These are phyloP conservation scores for Brenthis ino DNA, from an alignment of 2,888 invertebrate species.

Conservation along the genomic window DNA sequence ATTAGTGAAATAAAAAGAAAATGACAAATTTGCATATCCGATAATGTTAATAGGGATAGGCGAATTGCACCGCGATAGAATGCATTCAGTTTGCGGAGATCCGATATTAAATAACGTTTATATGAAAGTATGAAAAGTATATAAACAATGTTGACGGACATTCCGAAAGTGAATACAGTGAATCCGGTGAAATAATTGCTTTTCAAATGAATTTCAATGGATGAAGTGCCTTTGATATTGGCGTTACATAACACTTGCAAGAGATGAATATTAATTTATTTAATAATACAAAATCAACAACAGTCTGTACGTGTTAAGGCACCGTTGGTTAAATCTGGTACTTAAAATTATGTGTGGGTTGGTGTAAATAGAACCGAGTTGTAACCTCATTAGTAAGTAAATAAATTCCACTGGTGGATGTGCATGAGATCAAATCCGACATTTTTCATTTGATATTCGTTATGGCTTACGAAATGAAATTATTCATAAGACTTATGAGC, in stretches of 20 bases:
- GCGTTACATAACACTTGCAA: conserved; percentile 6
- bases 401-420: conserved; percentile 75
- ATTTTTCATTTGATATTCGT: conserved; percentile 47
- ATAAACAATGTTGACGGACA: conserved; percentile 7
- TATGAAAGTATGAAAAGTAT: conserved; percentile 1
- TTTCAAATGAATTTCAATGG: conserved; percentile 7
- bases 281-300: conserved; percentile 42
- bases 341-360: conserved; percentile 44
- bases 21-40: too few relatives aligned
- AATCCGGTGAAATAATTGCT: neutral
- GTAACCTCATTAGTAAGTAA: conserved; percentile 42
- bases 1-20: too few relatives aligned
- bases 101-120: neutral
- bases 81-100: conserved; percentile 17
- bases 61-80: conserved; percentile 3
- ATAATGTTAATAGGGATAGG: too few relatives aligned
- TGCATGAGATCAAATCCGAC: conserved; percentile 79
- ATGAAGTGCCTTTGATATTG: conserved; percentile 15
- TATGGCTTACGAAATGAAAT: conserved; percentile 11
- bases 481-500: conserved; percentile 26
- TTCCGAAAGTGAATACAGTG: conserved; percentile 3
- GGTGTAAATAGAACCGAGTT: conserved; percentile 47
- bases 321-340: conserved; percentile 67
- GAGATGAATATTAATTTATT: conserved; percentile 23
- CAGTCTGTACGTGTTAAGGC: conserved; percentile 59